These are phyloP conservation scores for Bimastos eiseni DNA, from an alignment of 2,888 invertebrate species.

Conservation along the genomic window DNA sequence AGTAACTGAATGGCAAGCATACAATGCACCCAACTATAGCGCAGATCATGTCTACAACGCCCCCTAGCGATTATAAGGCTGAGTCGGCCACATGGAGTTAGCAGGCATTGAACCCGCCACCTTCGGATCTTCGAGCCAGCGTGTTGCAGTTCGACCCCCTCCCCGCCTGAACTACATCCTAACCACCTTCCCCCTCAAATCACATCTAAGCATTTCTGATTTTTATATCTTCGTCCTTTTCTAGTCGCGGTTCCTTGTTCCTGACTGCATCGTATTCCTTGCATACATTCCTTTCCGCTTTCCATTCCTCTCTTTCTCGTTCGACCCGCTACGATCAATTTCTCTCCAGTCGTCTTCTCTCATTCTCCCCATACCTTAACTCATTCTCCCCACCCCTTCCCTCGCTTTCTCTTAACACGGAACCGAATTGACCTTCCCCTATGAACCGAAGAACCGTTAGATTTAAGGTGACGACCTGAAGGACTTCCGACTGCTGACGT, in stretches of 20 bases:
- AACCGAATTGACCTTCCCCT: not conserved
- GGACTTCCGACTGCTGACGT: not conserved
- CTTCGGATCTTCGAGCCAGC: too few species aligned
- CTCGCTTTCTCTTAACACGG: not conserved
- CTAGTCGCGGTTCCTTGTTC: not conserved
- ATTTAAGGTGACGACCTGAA: conserved; percentile 6
- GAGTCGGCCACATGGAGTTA: too few species aligned
- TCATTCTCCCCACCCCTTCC: not conserved
- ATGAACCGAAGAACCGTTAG: not conserved
- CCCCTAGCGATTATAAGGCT: too few species aligned
- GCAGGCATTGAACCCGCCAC: too few species aligned
- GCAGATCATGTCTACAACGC: too few species aligned
- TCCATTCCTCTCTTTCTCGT: not conserved
- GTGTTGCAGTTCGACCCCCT: too few species aligned
- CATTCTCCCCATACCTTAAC: not conserved
- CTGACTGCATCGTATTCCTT: not conserved
- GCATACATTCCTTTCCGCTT: not conserved
- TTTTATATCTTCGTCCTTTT: not conserved
- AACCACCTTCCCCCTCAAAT: not conserved
- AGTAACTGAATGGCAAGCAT: too few species aligned
- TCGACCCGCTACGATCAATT: not conserved
- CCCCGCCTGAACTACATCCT: not conserved
- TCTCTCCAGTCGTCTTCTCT: not conserved
- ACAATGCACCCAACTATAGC: too few species aligned
- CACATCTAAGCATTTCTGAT: not conserved